A percentile compares a stretch with the other conserved stretches of the same genome.
Conservation (phyloP, 2,797 vertebrate genomes). For the Onychomys torridus region DNA sequence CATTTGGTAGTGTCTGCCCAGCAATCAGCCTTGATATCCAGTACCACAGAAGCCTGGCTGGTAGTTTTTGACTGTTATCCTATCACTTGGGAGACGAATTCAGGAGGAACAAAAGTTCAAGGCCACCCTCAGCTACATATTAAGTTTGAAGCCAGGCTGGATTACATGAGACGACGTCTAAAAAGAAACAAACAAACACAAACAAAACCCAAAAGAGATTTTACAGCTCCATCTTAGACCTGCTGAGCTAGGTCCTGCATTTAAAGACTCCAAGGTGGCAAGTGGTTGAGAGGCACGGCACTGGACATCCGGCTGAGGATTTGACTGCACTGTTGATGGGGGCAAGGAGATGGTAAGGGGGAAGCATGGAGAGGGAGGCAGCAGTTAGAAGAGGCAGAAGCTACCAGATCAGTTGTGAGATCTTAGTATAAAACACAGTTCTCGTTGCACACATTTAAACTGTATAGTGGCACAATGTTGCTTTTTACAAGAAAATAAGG, state of each 20-base stretch:
- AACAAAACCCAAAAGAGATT: not conserved
- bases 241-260: not conserved
- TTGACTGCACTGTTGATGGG: not conserved
- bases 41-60: not conserved
- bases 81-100: not conserved
- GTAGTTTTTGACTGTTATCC: no score
- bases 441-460: constrained; percentile 36
- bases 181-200: not conserved
- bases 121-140: not conserved
- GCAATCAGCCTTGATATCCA: not conserved
- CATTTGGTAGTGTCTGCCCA: not conserved
- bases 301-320: not conserved
- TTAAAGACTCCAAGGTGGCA: not conserved
- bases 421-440: not conserved
- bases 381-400: not conserved
- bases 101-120: not conserved
- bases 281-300: not conserved
- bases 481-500: not conserved
- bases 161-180: not conserved
- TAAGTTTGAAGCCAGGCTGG: not conserved
- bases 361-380: not conserved
- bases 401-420: not conserved
- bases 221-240: not conserved
- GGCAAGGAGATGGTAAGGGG: not conserved
- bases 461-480: not conserved